Evolutionary conservation across 2,888 invertebrate genomes (phyloP).

Genomic region (Zonitis immaculata): DNA sequence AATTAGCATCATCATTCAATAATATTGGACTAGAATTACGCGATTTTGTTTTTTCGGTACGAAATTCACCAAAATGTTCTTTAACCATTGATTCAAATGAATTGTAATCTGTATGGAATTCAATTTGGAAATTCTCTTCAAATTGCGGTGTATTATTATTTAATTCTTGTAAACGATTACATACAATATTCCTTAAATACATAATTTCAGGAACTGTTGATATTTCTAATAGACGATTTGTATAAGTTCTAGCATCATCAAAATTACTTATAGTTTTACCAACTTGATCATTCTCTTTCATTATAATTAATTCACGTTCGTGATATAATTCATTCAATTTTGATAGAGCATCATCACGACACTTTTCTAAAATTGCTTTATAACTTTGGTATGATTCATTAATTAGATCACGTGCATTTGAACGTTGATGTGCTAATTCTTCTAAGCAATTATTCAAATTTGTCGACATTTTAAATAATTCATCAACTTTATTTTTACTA

Average conservation of each 20-base stretch:
- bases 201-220: conserved; percentile 84
- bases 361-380: conserved; percentile 75
- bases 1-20: conserved; percentile 40
- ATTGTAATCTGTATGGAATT: conserved; percentile 75
- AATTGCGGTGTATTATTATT: conserved; percentile 78
- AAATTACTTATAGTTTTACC: conserved; percentile 81
- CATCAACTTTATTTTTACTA: conserved; percentile 68
- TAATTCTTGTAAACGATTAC: conserved; percentile 70
- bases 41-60: conserved; percentile 55
- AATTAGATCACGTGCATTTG: conserved; percentile 78
- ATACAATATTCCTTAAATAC: conserved; percentile 73
- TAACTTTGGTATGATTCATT: conserved; percentile 75
- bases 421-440: conserved; percentile 82
- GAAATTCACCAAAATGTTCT: conserved; percentile 70
- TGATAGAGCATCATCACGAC: conserved; percentile 69
- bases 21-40: conserved; percentile 51
- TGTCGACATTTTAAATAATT: conserved; percentile 70
- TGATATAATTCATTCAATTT: conserved; percentile 74
- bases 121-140: conserved; percentile 72
- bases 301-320: conserved; percentile 80
- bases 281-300: conserved; percentile 76
- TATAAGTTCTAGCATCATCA: conserved; percentile 82
- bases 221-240: conserved; percentile 72
- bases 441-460: conserved; percentile 74
- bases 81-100: conserved; percentile 71